Percentiles rank a stretch among this genome's conserved stretches.
Evolutionary conservation across 2,797 vertebrate genomes (phyloP).

Genomic region (Syndactyla subalaris): DNA sequence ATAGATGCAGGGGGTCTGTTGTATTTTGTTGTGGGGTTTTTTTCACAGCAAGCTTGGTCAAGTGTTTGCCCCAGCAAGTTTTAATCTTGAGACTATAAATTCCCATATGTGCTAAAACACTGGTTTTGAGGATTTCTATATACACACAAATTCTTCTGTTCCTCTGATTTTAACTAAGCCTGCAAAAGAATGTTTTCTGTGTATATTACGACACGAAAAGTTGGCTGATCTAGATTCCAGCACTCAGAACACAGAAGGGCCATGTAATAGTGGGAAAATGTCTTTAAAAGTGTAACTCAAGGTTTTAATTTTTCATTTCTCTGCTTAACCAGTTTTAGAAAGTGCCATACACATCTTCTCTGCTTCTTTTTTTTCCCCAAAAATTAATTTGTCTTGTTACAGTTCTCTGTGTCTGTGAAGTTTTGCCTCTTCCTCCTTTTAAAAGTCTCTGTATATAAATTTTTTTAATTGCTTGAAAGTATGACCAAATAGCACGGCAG

Average conservation of each 20-base stretch:
- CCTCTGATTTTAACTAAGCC: conserved; percentile 45
- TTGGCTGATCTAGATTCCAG: conserved; percentile 2
- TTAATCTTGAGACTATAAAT: conserved; percentile 32
- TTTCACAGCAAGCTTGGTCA: not conserved
- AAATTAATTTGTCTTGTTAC: not conserved
- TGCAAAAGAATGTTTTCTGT: conserved; percentile 36
- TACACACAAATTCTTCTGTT: not conserved
- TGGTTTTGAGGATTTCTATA: not conserved
- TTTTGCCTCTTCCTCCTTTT: conserved; percentile 12
- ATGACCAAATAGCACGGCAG: conserved; percentile 9
- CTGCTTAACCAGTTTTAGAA: conserved; percentile 38
- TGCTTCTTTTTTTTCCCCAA: not conserved
- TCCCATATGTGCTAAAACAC: not conserved
- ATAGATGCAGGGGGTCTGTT: not conserved
- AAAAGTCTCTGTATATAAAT: conserved; percentile 25
- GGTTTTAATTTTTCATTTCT: not conserved
- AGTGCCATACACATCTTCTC: not conserved
- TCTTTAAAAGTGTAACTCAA: not conserved
- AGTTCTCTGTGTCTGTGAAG: not conserved
- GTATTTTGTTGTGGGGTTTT: not conserved
- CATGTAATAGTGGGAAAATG: conserved; percentile 14
- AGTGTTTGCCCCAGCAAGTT: conserved; percentile 22
- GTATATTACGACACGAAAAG: not conserved
- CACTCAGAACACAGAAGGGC: not conserved
- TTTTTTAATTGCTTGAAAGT: conserved; percentile 52